A percentile compares a stretch with the other conserved stretches of the same genome.
phyloP scores from a whole-genome alignment of 2,113 vertebrate species.

The Morone chrysops region DNA sequence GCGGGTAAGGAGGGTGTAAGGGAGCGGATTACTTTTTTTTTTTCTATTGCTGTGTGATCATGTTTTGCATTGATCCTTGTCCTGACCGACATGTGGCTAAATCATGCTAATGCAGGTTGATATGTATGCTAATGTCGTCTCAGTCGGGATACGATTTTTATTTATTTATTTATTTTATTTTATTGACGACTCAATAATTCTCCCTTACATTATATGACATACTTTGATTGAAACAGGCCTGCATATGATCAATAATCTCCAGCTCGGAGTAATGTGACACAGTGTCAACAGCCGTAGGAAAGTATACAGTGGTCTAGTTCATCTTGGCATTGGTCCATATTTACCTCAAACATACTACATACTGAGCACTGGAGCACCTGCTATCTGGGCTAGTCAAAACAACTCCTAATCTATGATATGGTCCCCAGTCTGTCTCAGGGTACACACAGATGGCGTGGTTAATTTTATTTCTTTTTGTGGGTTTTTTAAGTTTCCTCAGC shows the following conservation, averaged over 20 bases:
- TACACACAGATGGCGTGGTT: background rate
- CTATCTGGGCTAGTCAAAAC: constrained; percentile 53
- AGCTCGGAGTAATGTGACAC: constrained; percentile 61
- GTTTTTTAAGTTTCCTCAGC: background rate
- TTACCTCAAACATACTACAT: constrained; percentile 41
- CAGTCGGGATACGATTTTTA: constrained; percentile 61
- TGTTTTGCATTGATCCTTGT: constrained; percentile 73
- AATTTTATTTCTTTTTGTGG: background rate
- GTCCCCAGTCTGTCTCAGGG: constrained; percentile 14
- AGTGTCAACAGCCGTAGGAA: constrained; percentile 58
- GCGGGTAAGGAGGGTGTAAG: constrained; percentile 34
- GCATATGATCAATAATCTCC: constrained; percentile 63
- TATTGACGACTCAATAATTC: constrained; percentile 76
- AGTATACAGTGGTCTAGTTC: constrained; percentile 47
- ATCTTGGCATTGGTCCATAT: constrained; percentile 66
- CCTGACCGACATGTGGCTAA: constrained; percentile 69
- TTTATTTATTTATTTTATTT: constrained; percentile 35
- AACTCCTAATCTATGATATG: constrained; percentile 41
- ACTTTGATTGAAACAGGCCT: constrained; percentile 69
- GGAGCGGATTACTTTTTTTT: constrained; percentile 45
- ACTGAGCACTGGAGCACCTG: background rate
- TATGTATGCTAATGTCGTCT: constrained; percentile 70
- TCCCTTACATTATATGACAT: constrained; percentile 55
- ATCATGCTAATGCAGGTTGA: constrained; percentile 61
- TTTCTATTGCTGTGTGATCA: constrained; percentile 50